A percentile compares a stretch with the other conserved stretches of the same genome.
phyloP scores from a whole-genome alignment of 2,888 invertebrate genomes.

The Drosophila histrio region DNA sequence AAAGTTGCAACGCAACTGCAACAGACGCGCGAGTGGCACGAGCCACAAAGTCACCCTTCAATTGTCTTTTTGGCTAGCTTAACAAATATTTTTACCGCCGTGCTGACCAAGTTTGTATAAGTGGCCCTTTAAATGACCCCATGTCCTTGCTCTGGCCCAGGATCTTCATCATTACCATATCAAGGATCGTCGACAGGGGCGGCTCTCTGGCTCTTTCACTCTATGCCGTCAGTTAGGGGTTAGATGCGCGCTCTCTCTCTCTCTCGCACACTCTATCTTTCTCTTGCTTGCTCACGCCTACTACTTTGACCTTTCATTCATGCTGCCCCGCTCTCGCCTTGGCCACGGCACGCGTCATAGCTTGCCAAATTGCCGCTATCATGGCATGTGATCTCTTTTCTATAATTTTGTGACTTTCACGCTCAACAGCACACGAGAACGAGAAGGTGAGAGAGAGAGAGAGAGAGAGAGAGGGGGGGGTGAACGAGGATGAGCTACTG shows the following conservation, averaged over 20 bases:
- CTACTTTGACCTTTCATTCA: slow-evolving; percentile 54
- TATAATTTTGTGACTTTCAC: slow-evolving; percentile 84
- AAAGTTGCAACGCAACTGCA: slow-evolving; percentile 67
- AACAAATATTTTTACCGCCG: slow-evolving; percentile 74
- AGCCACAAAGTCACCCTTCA: slow-evolving; percentile 58
- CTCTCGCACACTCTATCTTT: background rate
- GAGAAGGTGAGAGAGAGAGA: slow-evolving; percentile 3
- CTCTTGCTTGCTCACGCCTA: slow-evolving; percentile 53
- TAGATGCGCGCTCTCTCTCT: slow-evolving; percentile 35
- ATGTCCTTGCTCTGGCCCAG: slow-evolving; percentile 42
- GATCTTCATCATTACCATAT: slow-evolving; percentile 77
- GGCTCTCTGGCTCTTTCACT: slow-evolving; percentile 19
- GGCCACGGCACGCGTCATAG: slow-evolving; percentile 61
- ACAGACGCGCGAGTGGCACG: slow-evolving; percentile 54
- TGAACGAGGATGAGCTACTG: slow-evolving; percentile 59
- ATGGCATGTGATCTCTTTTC: slow-evolving; percentile 79
- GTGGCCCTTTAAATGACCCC: slow-evolving; percentile 73
- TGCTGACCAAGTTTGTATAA: slow-evolving; percentile 70
- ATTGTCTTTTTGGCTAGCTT: slow-evolving; percentile 13
- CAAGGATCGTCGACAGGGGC: slow-evolving; percentile 68
- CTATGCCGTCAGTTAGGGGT: slow-evolving; percentile 57
- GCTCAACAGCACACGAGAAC: slow-evolving; percentile 71
- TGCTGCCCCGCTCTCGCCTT: slow-evolving; percentile 29
- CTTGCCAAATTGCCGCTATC: slow-evolving; percentile 83
- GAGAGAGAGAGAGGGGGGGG: slow-evolving; percentile 4